Percentiles rank a stretch among this genome's conserved stretches.
These are phyloP conservation scores for Eolophus roseicapilla DNA, from an alignment of 2,113 vertebrate genomes.

Conservation along the genomic window DNA sequence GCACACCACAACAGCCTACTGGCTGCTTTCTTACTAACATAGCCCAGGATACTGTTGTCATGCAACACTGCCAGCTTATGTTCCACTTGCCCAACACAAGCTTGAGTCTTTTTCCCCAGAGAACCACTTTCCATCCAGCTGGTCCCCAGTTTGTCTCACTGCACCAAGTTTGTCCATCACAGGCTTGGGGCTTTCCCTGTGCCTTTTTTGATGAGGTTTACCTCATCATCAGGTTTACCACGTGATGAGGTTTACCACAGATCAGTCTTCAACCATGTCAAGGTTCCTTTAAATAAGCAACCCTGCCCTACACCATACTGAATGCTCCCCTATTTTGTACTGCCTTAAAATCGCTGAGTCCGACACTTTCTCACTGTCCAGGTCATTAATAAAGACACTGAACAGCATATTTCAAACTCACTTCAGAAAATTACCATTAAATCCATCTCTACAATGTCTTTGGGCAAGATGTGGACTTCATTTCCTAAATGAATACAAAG, in stretches of 20 bases:
- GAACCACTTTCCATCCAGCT: background rate
- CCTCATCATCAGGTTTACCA: too few species aligned
- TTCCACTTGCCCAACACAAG: background rate
- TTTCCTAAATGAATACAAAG: background rate
- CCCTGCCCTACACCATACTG: background rate
- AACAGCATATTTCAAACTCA: background rate
- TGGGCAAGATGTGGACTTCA: background rate
- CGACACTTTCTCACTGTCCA: background rate
- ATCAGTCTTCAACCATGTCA: background rate
- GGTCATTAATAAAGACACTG: background rate
- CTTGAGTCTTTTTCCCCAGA: background rate
- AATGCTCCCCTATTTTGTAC: background rate
- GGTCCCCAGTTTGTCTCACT: background rate
- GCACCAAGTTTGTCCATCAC: background rate
- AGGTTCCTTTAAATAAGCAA: background rate
- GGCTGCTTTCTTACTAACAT: background rate
- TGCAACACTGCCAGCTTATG: background rate
- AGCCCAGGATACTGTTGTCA: background rate
- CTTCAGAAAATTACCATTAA: background rate
- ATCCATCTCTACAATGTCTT: background rate
- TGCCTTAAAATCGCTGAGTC: background rate
- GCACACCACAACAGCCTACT: background rate
- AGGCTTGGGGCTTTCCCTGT: background rate
- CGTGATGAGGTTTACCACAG: background rate
- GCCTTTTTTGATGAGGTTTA: background rate